Base-by-base conservation (phyloP, 2,113 vertebrate species). In the Urocynchramus pylzowi region DNA sequence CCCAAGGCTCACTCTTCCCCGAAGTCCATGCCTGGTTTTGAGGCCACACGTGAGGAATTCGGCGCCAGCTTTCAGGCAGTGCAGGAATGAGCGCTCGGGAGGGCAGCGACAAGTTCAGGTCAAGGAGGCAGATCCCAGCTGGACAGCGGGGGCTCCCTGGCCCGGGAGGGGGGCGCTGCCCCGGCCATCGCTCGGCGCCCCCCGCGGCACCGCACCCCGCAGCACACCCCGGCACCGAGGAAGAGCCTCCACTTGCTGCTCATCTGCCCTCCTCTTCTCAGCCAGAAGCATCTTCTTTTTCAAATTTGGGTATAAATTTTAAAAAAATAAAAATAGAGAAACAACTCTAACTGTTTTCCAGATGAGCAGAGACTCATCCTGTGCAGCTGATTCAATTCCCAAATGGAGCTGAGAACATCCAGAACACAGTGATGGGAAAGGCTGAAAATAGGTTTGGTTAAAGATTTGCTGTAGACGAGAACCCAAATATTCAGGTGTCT, bases 1-100 rank as follows among this genome's bases (percentile, higher is more conserved):
- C 28, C 6, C 56, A 27, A 71, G 54, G 4, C 78, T 80, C 0
- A 2, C 11, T 50, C 35, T 71, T 37, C 42, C 37, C 20, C 2
- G 41, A 7, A 98, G 54, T 98, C 98, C 98, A 97, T 83, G 95
- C 97, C 98, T 84, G 96, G 97, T 98, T 98, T 98, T 98, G 93
- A 81, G 93, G 96, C 90, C 73, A 91, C 60, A 79, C 94, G 37
- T 24, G 26, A 97, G 97, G 95, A 96, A 95, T 97, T 97, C 97
- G 18, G 87, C 82, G 54, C 50, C 52, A 92, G 86, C 95, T 77
- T 89, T 71, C 49, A 83, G 80, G 84, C 63, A 49, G 91, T 4
- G 75, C 92, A 70, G 95, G 95, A 95, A 95, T 71, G 93, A 96
- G 94, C 96, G 69, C 77, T 85, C 16, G 15, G 75, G 93, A 49